phyloP scores from a whole-genome alignment of 2,888 invertebrate genomes.

The Cyclophora punctaria region DNA sequence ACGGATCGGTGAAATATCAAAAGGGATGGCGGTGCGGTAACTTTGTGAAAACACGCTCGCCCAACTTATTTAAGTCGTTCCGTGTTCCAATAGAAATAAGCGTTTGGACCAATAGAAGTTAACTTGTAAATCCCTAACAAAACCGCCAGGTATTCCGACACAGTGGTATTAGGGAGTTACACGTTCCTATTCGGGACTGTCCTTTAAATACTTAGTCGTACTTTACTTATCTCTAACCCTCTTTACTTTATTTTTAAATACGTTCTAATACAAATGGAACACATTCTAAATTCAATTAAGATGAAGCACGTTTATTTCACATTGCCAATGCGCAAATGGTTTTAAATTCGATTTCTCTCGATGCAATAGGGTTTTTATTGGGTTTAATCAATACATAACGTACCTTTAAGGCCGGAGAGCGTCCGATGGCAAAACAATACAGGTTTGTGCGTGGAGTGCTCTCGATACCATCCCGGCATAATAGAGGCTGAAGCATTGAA shows the following conservation, averaged over 20 bases:
- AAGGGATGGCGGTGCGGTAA: constrained; percentile 38
- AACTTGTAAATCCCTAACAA: constrained; percentile 61
- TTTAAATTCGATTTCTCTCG: constrained; percentile 10
- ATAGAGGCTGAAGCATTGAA: constrained; percentile 26
- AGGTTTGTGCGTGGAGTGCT: constrained; percentile 28
- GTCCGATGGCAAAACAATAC: constrained; percentile 42
- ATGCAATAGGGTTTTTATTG: constrained; percentile 14
- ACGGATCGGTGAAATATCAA: constrained; percentile 41
- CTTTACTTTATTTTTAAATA: too few species aligned
- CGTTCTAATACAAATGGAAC: too few species aligned
- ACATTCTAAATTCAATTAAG: too few species aligned
- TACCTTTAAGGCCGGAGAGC: constrained; percentile 26
- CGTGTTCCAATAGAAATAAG: constrained; percentile 47
- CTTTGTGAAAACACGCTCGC: constrained; percentile 40
- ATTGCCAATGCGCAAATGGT: constrained; percentile 1
- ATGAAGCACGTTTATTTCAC: too few species aligned
- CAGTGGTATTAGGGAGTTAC: background rate
- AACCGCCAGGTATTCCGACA: constrained; percentile 43
- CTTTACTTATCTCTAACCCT: too few species aligned
- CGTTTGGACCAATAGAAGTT: constrained; percentile 59
- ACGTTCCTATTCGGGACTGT: background rate
- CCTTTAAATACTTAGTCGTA: background rate
- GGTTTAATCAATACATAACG: constrained; percentile 28
- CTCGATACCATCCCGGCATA: constrained; percentile 27
- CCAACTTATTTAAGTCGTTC: constrained; percentile 40